phyloP scores from a whole-genome alignment of 2,888 invertebrate genomes.

The Dolichopus griseipennis region DNA sequence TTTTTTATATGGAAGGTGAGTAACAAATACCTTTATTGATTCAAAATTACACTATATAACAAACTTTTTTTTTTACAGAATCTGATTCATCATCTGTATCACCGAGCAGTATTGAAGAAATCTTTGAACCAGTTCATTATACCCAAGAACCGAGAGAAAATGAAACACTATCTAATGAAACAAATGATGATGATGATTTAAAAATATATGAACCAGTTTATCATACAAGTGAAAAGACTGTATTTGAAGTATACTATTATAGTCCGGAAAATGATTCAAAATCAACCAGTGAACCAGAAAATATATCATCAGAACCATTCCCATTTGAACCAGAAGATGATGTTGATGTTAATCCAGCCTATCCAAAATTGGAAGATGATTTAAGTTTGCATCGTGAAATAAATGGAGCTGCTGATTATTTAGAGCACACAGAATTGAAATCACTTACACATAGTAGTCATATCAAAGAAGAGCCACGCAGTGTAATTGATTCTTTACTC shows the following conservation, averaged over 20 bases:
- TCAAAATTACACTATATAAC: too few species aligned
- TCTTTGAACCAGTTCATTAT: background rate
- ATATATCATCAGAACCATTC: background rate
- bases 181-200: background rate
- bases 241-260: background rate
- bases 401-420: background rate
- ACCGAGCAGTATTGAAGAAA: background rate
- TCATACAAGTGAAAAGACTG: conserved; percentile 13
- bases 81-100: background rate
- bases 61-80: background rate
- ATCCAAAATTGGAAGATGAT: conserved; percentile 47
- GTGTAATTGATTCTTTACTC: background rate
- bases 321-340: conserved; percentile 32
- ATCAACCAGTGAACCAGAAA: conserved; percentile 17
- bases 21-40: background rate
- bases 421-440: background rate
- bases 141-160: background rate
- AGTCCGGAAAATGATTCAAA: conserved; percentile 7
- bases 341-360: conserved; percentile 45
- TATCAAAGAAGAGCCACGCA: conserved; percentile 10
- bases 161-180: background rate
- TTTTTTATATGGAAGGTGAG: conserved; percentile 10
- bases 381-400: conserved; percentile 32
- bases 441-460: background rate
- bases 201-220: conserved; percentile 15